Evolutionary conservation across 2,797 vertebrate genomes (phyloP), one percentile per base, ranked within the genome.

Genomic region (Hephaestus fuliginosus): DNA sequence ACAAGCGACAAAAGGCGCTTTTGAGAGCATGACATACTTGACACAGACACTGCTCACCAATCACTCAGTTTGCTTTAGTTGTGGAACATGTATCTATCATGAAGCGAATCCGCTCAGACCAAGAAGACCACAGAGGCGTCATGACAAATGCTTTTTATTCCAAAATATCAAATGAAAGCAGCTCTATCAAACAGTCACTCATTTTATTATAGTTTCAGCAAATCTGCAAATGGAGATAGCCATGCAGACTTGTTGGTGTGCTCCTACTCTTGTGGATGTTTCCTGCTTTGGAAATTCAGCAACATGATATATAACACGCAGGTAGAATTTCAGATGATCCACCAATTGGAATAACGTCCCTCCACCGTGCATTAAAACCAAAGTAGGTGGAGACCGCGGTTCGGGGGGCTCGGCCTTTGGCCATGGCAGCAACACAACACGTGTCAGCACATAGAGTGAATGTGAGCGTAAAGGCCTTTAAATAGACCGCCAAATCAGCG

Each of bases 401-500:
- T 74, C 25, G 48, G 57, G 46, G 51, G 56, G 48, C 65, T 81
- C n/a, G 13, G 41, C 76, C 63, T 51, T 39, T 49, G 22, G 28
- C 6, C 11, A 10, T 51, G 48, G 71, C 74, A 64, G 74, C 76
- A 81, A 74, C 63, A 15, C 49, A 69, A 53, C 86, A 74, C 68
- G 78, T 75, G 81, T 84, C 53, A 72, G 73, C 13, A 15, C 30
- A 39, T 30, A 49, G 79, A 62, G 52, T 61, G 77, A 82, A 75
- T 28, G 67, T 76, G 73, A 77, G 73, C 1, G 15, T 80, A 74
- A 85, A 66, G 57, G 53, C 44, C 75, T 87, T 86, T 90, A 89
- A 90, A 90, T 90, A 82, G 80, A 74, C 46, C n/a, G 36, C 57
- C 66, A 76, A 60, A 53, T 76, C 74, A 49, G 66, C 76, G 46